Percentiles rank a stretch among this genome's conserved stretches.
These are phyloP conservation scores for Hemithea aestivaria DNA, from an alignment of 2,888 invertebrate genomes.

Conservation along the genomic window DNA sequence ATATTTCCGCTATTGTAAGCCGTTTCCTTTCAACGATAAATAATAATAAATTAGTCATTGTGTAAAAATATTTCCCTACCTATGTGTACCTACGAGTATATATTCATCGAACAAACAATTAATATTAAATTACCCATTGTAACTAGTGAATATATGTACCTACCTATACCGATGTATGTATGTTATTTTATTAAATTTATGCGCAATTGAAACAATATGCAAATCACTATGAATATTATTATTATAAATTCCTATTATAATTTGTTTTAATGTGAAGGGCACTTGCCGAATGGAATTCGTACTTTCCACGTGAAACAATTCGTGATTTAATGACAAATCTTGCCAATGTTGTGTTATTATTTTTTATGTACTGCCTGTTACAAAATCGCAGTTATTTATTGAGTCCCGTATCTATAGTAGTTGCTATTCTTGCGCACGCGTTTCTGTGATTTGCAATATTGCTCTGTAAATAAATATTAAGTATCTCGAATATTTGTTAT, in stretches of 20 bases:
- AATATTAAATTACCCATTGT: conserved; percentile 16
- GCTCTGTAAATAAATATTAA: conserved; percentile 67
- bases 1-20: conserved; percentile 11
- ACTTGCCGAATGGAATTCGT: not conserved
- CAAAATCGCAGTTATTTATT: conserved; percentile 13
- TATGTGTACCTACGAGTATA: conserved; percentile 14
- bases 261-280: not conserved
- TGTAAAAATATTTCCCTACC: conserved; percentile 19
- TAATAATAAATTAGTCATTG: conserved; percentile 19
- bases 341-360: conserved; percentile 27
- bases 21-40: conserved; percentile 18
- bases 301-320: conserved; percentile 1
- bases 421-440: conserved; percentile 55
- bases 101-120: conserved; percentile 20
- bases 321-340: conserved; percentile 18
- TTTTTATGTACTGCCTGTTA: conserved; percentile 17
- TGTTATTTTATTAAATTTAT: conserved; percentile 7
- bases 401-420: conserved; percentile 26
- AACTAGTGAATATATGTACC: conserved; percentile 6
- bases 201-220: conserved; percentile 25
- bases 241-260: not conserved
- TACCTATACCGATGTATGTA: conserved; percentile 11
- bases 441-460: conserved; percentile 73
- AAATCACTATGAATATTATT: conserved; percentile 20
- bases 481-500: conserved; percentile 74